Evolutionary conservation across 1,140 invertebrate species (phyloP).

Genomic region (Amyelois transitella): DNA sequence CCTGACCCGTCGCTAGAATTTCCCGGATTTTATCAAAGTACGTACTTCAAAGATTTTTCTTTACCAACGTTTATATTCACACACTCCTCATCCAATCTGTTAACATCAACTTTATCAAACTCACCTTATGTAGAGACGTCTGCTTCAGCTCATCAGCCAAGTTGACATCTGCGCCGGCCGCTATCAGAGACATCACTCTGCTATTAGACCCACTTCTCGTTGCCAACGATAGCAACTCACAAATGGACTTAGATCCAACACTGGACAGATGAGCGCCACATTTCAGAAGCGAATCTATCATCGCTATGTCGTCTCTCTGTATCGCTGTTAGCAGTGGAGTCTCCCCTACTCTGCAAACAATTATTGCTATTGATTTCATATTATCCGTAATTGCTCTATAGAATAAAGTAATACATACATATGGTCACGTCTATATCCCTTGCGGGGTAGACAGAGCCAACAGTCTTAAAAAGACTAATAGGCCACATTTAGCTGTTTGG

Average conservation of each 20-base stretch:
- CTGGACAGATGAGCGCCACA: conserved; percentile 49
- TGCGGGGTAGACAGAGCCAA: too few relatives aligned
- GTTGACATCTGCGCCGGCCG: conserved; percentile 49
- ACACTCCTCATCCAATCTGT: too few relatives aligned
- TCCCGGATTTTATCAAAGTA: too few relatives aligned
- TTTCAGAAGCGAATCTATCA: conserved; percentile 43
- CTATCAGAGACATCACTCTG: conserved; percentile 36
- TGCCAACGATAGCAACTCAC: conserved; percentile 39
- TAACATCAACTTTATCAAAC: not conserved
- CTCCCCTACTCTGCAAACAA: conserved; percentile 40
- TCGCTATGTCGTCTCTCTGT: conserved; percentile 29
- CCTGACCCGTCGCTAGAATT: too few relatives aligned
- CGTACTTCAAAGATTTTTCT: not conserved
- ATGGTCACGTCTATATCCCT: too few relatives aligned
- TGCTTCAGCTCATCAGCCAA: conserved; percentile 41
- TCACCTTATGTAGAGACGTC: conserved; percentile 47
- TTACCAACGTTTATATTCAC: too few relatives aligned
- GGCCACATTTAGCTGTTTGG: too few relatives aligned
- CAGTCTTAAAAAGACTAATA: too few relatives aligned
- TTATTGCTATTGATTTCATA: not conserved
- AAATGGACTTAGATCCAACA: conserved; percentile 28
- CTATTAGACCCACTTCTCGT: conserved; percentile 30
- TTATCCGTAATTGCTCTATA: too few relatives aligned
- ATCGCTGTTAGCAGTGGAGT: conserved; percentile 53
- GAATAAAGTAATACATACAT: too few relatives aligned